Evolutionary conservation across 1,140 invertebrate genomes (phyloP).

Genomic region (Drosophila subpulchrella): DNA sequence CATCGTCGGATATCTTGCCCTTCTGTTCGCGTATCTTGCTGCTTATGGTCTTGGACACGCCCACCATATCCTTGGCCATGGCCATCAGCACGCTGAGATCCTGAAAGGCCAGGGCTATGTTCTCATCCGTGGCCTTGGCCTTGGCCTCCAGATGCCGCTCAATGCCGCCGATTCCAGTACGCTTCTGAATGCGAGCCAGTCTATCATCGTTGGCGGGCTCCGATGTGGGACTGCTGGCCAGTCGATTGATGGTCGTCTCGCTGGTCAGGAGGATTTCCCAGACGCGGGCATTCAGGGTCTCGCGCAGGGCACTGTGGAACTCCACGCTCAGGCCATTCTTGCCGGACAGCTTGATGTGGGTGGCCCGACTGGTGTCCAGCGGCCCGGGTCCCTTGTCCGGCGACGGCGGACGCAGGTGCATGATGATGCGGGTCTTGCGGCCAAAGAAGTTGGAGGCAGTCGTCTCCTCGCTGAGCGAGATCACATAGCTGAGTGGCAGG

Average conservation of each 20-base stretch:
- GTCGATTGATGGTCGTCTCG: constrained; percentile 36
- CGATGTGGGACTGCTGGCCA: constrained; percentile 42
- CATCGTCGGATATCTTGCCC: constrained; percentile 98
- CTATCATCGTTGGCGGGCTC: constrained; percentile 61
- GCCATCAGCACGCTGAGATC: constrained; percentile 96
- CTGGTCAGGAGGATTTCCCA: constrained; percentile 86
- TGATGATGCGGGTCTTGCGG: constrained; percentile 91
- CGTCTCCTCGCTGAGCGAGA: constrained; percentile 92
- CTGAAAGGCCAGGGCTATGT: constrained; percentile 96
- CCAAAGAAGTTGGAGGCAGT: constrained; percentile 90
- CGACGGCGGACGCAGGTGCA: constrained; percentile 90
- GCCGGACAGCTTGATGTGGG: constrained; percentile 95
- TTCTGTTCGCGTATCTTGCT: constrained; percentile 97
- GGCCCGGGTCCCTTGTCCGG: constrained; percentile 90
- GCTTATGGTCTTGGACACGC: constrained; percentile 95
- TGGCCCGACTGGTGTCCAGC: constrained; percentile 88
- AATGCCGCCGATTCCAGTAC: constrained; percentile 97
- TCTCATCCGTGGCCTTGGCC: constrained; percentile 95
- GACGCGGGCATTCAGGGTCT: constrained; percentile 87
- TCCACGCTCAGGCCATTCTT: constrained; percentile 91
- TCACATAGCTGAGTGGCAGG: constrained; percentile 89
- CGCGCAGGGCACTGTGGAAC: constrained; percentile 88
- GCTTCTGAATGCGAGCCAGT: constrained; percentile 86
- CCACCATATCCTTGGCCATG: constrained; percentile 99
- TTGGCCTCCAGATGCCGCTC: constrained; percentile 96